phyloP scores from a whole-genome alignment of 2,113 vertebrate genomes.

The Phrynocephalus versicolor region DNA sequence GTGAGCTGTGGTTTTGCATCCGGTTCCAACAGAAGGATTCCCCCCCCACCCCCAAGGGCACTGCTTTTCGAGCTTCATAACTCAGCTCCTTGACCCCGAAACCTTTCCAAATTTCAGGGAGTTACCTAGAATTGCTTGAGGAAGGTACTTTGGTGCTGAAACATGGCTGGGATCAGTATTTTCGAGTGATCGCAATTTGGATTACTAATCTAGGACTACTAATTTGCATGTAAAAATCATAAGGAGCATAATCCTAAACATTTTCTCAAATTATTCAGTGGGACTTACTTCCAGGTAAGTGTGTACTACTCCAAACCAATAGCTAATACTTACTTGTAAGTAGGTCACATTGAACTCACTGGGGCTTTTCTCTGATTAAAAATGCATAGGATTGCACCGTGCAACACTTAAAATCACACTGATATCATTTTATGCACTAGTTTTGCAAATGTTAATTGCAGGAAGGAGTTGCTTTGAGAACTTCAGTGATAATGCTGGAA shows the following conservation, averaged over 20 bases:
- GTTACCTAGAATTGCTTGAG: no score
- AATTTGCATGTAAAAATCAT: neutral
- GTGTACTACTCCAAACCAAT: neutral
- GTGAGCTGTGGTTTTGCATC: no score
- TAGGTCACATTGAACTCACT: neutral
- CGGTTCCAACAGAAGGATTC: no score
- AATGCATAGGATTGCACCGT: neutral
- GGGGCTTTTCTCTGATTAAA: neutral
- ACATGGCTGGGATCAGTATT: no score
- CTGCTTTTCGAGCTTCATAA: no score
- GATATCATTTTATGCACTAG: neutral
- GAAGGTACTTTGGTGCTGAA: no score
- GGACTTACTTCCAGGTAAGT: neutral
- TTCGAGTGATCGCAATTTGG: neutral
- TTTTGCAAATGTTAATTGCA: neutral
- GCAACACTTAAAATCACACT: neutral
- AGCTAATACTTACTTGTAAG: neutral
- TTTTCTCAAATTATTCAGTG: neutral
- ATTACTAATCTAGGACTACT: neutral
- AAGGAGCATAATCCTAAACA: neutral
- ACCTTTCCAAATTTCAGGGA: no score
- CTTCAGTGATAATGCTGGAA: slow-evolving; percentile 60
- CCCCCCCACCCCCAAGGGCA: no score
- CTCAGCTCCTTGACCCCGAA: no score
- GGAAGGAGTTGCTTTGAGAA: slow-evolving; percentile 59